phyloP scores from a whole-genome alignment of 2,797 vertebrate genomes.

The Pteronotus mesoamericanus region DNA sequence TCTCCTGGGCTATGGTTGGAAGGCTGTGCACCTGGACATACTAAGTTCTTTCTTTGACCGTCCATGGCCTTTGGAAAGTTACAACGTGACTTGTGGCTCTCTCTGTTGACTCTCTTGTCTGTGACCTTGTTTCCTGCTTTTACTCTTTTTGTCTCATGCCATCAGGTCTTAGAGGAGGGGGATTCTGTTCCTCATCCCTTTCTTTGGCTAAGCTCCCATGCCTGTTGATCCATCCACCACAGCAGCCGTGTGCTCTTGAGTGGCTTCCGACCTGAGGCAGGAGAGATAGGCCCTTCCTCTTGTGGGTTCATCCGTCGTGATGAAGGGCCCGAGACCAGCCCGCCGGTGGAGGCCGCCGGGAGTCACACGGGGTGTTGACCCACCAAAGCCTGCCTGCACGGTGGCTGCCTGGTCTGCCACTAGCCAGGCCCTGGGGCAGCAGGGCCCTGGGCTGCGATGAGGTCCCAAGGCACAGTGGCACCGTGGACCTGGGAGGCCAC shows the following conservation, averaged over 20 bases:
- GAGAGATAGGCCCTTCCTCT: neutral
- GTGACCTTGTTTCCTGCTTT: neutral
- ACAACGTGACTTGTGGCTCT: neutral
- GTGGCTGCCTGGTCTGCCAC: neutral
- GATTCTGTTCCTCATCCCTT: neutral
- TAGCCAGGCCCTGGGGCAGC: too few relatives aligned
- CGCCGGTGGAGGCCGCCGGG: neutral
- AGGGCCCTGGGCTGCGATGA: accelerated
- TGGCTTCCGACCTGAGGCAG: neutral
- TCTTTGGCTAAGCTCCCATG: neutral
- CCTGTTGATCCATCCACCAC: neutral
- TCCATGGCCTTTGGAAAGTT: neutral
- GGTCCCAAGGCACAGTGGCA: accelerated
- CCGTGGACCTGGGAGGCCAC: neutral
- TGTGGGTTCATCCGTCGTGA: neutral
- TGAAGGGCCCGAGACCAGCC: neutral
- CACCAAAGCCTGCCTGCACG: accelerated
- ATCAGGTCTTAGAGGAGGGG: neutral
- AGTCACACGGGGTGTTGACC: neutral
- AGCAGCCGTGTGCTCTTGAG: too few relatives aligned
- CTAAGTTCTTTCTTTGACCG: neutral
- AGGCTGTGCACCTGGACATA: neutral
- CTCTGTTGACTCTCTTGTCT: neutral
- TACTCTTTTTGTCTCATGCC: neutral
- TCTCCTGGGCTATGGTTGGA: neutral